Base-by-base conservation (phyloP, 1,140 invertebrate species). In the Thaumetopoea pityocampa region DNA sequence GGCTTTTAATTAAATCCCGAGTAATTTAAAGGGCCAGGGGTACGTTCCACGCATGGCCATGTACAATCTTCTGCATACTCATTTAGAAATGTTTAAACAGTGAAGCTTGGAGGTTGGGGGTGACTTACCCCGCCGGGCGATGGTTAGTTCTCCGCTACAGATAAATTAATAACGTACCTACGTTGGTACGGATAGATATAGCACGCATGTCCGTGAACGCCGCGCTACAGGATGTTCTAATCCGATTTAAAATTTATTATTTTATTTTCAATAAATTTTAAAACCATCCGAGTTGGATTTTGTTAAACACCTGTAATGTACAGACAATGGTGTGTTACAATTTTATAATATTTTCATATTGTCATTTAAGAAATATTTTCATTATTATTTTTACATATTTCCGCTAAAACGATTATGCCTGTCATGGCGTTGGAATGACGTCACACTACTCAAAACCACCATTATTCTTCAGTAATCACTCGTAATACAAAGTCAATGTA, bases 31-130 rank as follows among this genome's bases (percentile, higher is more conserved):
- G 65, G 64, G 71, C 56, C 56, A 49, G 67, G 63, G 59, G 51
- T n/a, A 43, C 40, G 37, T 32, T 50, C 48, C 53, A 56, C 63
- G 62, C 61, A 50, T 62, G 64, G 60, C 62, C 56, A 60, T 73
- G 67, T 76, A 65, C 61, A 70, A 54, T 74, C 64, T 70, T 73
- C 72, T 79, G 74, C 78, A 79, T 73, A 76, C 74, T 79, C 72
- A 73, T 82, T 81, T 77, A 58, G 77, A 71, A 73, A 76, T 81
- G 77, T 78, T 81, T 74, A 76, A 76, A 71, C 72, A 74, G 64
- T 30, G 48, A 65, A 61, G 70, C 49, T 27, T 40, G 20, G 14
- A 37, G 53, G 51, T 26, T 27, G 36, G 58, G 60, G 44, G 52
- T 53, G 42, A 50, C n/a, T n/a, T n/a, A n/a, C 49, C 12, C 23